phyloP scores from a whole-genome alignment of 2,888 invertebrate species.

The Anoncus sp. region DNA sequence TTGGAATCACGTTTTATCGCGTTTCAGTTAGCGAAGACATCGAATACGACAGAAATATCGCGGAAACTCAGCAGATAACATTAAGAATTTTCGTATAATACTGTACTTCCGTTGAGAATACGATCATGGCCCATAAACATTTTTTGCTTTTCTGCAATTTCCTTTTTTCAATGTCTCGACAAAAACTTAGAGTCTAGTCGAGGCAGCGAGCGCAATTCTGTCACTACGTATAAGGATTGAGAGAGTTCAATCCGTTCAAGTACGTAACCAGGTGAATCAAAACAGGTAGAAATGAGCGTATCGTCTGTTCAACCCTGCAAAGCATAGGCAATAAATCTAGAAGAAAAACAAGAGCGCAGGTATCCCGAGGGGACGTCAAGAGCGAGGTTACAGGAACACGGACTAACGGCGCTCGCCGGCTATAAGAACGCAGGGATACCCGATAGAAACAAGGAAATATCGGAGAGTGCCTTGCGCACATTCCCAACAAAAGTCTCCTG shows the following conservation, averaged over 20 bases:
- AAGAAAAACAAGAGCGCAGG: slow-evolving; percentile 22
- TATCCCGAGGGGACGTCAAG: slow-evolving; percentile 40
- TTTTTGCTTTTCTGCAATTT: background rate
- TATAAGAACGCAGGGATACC: slow-evolving; percentile 13
- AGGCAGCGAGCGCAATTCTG: background rate
- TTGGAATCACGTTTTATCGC: slow-evolving; percentile 21
- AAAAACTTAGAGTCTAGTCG: background rate
- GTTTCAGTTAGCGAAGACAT: background rate
- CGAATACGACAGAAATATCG: slow-evolving; percentile 18
- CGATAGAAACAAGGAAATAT: slow-evolving; percentile 27
- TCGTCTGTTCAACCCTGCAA: slow-evolving; percentile 31
- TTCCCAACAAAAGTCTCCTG: background rate
- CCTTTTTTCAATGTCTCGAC: slow-evolving; percentile 6
- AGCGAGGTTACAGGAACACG: slow-evolving; percentile 28
- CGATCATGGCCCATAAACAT: background rate
- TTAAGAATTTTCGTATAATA: slow-evolving; percentile 25
- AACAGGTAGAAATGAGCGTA: slow-evolving; percentile 28
- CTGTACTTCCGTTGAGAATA: slow-evolving; percentile 9
- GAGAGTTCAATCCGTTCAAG: slow-evolving; percentile 12
- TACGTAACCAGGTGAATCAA: slow-evolving; percentile 13
- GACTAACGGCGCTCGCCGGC: background rate
- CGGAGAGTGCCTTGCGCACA: background rate
- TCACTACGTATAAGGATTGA: slow-evolving; percentile 13
- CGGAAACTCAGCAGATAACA: slow-evolving; percentile 4
- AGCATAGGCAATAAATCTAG: slow-evolving; percentile 48